Evolutionary conservation across 1,140 invertebrate genomes (phyloP).

Genomic region (Mycetomoellerius zeteki): DNA sequence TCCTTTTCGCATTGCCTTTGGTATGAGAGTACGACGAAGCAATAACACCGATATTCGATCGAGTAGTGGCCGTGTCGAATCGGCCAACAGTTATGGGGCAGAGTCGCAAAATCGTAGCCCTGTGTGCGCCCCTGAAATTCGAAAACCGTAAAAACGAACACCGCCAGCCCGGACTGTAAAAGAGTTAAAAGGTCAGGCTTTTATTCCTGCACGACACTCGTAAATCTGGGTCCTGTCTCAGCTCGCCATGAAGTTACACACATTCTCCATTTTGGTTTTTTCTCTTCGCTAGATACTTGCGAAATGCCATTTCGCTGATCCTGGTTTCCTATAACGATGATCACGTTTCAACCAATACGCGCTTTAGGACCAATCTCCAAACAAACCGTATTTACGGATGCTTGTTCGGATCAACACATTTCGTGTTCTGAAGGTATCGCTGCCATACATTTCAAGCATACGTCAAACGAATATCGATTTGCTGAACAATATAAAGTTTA

Average conservation of each 20-base stretch:
- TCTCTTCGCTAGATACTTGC: background rate
- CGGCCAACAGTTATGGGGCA: conserved; percentile 8
- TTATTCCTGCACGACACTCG: conserved; percentile 73
- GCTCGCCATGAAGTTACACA: background rate
- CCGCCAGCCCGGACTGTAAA: conserved; percentile 60
- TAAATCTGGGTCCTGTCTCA: conserved; percentile 74
- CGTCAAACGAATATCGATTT: background rate
- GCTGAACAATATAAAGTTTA: background rate
- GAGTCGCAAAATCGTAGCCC: background rate
- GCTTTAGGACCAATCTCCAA: conserved; percentile 4
- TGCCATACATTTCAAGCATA: background rate
- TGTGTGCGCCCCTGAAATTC: conserved; percentile 19
- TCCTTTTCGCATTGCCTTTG: conserved; percentile 48
- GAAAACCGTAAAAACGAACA: conserved; percentile 52
- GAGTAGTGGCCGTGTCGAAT: conserved; percentile 20
- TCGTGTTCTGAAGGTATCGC: background rate
- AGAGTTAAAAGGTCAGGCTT: conserved; percentile 68
- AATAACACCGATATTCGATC: conserved; percentile 57
- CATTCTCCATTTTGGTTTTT: conserved; percentile 6
- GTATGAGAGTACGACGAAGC: conserved; percentile 43
- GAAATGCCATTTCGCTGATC: conserved; percentile 30
- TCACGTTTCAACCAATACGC: conserved; percentile 1
- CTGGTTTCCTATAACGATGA: conserved; percentile 6
- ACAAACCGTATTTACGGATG: conserved; percentile 1
- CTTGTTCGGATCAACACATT: background rate